Base-by-base conservation (phyloP, 2,797 vertebrate species). In the Sciaenops ocellatus region DNA sequence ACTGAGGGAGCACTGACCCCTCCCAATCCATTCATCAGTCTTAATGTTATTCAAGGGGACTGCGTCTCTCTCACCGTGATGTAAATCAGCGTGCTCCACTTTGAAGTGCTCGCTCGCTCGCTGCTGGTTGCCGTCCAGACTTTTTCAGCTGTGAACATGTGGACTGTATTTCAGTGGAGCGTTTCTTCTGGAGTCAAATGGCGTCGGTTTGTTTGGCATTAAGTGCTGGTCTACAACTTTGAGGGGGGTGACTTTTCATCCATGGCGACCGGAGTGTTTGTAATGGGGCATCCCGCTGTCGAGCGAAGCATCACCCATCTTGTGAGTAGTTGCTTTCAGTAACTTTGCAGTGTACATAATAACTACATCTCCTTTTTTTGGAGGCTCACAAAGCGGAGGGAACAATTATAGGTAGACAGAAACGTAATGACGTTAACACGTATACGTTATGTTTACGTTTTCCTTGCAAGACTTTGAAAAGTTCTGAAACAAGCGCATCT, bases 261-360 rank as follows among this genome's bases (percentile, higher is more conserved):
- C 20, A 56, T n/a, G 5, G 54, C 57, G 16, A 52, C 60, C 38
- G 3, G 51, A 42, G 56, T 56, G n/a, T 66, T 28, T 54, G 72
- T 62, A 30, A 94, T 94, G 93, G 89, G 54, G 42, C 85, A 90
- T 13, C 84, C 77, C n/a, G 64, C 38, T 16, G 68, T 69, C 30
- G 42, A 77, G 65, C 80, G 66, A 74, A 78, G 83, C 80, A 44
- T 87, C 86, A 44, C 73, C 38, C 79, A 24, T 73, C 54, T 76
- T 46, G 94, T 94, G 83, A 95, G 94, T 94, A 88, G 42, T 22
- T 67, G 50, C 1, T 65, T 18, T 61, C 38, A 20, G 24, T 48
- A 54, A 51, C 10, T 28, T 41, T 13, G 42, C 34, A 38, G 34
- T 38, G 34, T 9, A 8, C 34, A 38, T 38, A 9, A 38, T 38